These are phyloP conservation scores for Propithecus deckenii DNA, from an alignment of 2,797 vertebrate genomes.

Conservation along the genomic window DNA sequence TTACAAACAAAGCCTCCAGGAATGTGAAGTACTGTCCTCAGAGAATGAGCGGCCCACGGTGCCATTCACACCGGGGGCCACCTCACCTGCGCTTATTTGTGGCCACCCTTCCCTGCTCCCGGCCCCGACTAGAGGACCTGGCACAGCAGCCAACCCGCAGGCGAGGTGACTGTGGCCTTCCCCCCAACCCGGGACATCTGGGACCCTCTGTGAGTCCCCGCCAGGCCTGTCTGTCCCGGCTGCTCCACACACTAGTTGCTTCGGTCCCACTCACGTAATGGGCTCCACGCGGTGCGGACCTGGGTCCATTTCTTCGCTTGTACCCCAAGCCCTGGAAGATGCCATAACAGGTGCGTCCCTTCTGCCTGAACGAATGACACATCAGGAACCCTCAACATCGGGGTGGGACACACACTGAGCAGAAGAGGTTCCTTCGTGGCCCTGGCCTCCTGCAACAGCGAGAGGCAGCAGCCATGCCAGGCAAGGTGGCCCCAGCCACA, in stretches of 20 bases:
- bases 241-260: background rate
- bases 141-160: fast-evolving
- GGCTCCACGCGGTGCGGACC: fast-evolving
- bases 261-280: background rate
- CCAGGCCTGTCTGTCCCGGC: background rate
- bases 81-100: fast-evolving
- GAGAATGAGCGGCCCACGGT: fast-evolving
- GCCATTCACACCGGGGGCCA: fast-evolving
- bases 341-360: background rate
- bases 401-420: fast-evolving
- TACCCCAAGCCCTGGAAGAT: background rate
- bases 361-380: fast-evolving
- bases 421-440: no score
- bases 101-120: fast-evolving
- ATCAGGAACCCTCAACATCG: background rate
- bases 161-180: fast-evolving
- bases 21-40: fast-evolving
- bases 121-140: no score
- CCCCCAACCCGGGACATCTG: fast-evolving
- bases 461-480: no score
- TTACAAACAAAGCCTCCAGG: background rate
- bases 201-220: background rate
- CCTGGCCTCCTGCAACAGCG: no score
- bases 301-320: background rate
- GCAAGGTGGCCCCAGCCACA: background rate